Conservation (phyloP, 2,888 invertebrate genomes). For the Enchytraeus crypticus region DNA sequence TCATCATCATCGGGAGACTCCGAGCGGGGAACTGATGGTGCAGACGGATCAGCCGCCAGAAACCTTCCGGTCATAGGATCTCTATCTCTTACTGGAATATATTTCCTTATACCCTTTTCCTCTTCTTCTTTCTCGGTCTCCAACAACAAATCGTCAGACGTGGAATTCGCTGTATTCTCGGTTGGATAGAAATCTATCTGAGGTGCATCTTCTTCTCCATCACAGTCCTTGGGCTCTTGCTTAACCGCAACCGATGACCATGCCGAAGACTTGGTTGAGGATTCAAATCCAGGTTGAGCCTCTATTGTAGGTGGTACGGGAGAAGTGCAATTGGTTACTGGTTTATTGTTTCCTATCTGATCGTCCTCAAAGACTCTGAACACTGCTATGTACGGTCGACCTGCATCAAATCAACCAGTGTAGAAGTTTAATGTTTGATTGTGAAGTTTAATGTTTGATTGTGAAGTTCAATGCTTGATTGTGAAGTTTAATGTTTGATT, state of each 20-base stretch:
- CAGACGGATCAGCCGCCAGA: background rate
- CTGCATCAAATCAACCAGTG: too few relatives aligned
- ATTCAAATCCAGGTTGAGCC: background rate
- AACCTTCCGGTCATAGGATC: background rate
- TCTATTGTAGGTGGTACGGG: background rate
- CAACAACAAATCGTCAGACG: background rate
- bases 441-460: too few relatives aligned
- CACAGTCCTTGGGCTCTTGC: background rate
- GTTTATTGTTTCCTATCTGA: too few relatives aligned
- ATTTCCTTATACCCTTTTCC: too few relatives aligned
- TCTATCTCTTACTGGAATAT: background rate
- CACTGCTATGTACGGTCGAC: background rate
- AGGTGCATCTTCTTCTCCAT: slow-evolving; percentile 3
- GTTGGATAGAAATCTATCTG: slow-evolving; percentile 4
- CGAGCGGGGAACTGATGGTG: too few relatives aligned
- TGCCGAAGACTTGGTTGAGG: background rate
- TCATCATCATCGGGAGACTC: too few relatives aligned
- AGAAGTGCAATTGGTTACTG: too few relatives aligned
- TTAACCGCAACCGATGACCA: background rate
- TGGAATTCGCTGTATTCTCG: background rate
- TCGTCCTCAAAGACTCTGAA: background rate
- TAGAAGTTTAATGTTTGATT: too few relatives aligned
- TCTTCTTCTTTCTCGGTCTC: too few relatives aligned
- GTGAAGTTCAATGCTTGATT: too few relatives aligned
- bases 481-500: too few relatives aligned